Evolutionary conservation across 2,113 vertebrate genomes (phyloP), one percentile per base, ranked within the genome.

Genomic region (Turnix velox): DNA sequence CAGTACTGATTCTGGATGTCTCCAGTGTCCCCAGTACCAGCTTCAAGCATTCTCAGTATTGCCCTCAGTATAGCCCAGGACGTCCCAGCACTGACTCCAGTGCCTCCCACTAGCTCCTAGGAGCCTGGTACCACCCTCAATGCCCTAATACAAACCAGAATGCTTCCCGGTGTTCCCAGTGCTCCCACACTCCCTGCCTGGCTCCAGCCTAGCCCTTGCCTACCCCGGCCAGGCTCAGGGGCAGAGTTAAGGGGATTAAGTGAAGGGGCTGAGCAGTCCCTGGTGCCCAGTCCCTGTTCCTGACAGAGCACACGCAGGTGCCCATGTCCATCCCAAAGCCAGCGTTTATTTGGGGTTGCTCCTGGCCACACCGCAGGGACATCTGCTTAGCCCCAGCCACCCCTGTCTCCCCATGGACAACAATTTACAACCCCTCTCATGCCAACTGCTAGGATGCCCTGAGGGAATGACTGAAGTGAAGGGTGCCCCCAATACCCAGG

Each of bases 271-370:
- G 51, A 3, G 2, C 43, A n/a, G 45, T 30, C 71, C 61, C 71
- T 2, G 0, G 46, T 68, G 55, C 73, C n/a, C 6, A 1, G 74
- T 33, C 52, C 28, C 46, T 1, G 0, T 8, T 82, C 83, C 67
- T 9, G 2, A 92, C 86, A 92, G 63, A 96, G 93, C 86, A 93
- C 83, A 87, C 63, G 0, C 74, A 90, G 72, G 86, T 63, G 6
- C 86, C 86, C 0, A 0, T 0, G 0, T 51, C 66, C 23, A 3
- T 93, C 94, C 93, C 76, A 90, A 92, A 90, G 76, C 3, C 88
- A 90, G 68, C 6, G 14, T 93, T 95, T 96, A 95, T 94, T 94
- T 67, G 63, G 65, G 72, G 51, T 73, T 55, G n/a, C 8, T 37
- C 63, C 27, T 1, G 0, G 33, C 68, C 33, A 43, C 4, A 6